phyloP scores from a whole-genome alignment of 2,797 vertebrate genomes.

The Rhincodon typus region DNA sequence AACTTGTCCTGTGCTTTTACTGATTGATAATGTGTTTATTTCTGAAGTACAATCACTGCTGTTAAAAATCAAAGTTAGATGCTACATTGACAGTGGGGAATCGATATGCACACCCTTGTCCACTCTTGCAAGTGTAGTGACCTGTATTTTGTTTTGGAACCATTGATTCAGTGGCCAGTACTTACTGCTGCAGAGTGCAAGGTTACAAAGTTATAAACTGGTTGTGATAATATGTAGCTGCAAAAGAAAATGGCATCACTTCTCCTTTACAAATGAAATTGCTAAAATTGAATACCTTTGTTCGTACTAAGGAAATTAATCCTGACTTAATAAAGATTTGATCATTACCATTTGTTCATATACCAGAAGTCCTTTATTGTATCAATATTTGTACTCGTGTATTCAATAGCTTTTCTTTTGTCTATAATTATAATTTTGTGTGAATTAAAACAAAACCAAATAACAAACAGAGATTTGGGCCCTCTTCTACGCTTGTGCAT shows the following conservation, averaged over 20 bases:
- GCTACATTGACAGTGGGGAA: background rate
- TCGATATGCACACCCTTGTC: background rate
- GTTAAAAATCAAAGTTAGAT: background rate
- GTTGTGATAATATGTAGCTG: background rate
- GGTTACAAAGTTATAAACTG: background rate
- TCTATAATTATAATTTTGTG: conserved; percentile 27
- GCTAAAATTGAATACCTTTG: background rate
- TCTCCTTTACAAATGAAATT: conserved; percentile 10
- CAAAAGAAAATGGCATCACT: background rate
- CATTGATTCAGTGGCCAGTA: background rate
- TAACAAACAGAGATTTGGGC: conserved; percentile 6
- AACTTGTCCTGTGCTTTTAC: background rate
- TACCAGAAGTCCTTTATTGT: background rate
- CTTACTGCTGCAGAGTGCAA: background rate
- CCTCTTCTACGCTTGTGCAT: background rate
- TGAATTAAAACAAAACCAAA: conserved; percentile 21
- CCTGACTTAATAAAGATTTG: background rate
- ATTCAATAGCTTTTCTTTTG: background rate
- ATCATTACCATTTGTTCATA: conserved; percentile 2
- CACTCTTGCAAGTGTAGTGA: background rate
- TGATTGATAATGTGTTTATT: background rate
- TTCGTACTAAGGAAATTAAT: background rate
- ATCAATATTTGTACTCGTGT: background rate
- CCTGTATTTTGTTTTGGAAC: background rate
- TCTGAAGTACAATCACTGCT: background rate